phyloP scores from a whole-genome alignment of 2,888 invertebrate species.

The Polymixis flavicincta region DNA sequence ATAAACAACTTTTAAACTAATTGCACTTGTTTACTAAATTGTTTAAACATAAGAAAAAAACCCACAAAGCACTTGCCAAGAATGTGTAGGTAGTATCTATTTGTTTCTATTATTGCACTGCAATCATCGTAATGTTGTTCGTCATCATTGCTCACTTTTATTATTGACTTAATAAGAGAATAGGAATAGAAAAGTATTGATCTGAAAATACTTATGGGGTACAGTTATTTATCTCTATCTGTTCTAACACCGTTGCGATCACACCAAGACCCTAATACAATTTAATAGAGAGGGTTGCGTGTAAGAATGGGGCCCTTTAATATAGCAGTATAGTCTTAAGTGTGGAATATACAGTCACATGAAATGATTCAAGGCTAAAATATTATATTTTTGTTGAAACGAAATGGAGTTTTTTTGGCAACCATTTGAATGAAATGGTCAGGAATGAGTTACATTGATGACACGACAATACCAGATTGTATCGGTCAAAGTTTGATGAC shows the following conservation, averaged over 20 bases:
- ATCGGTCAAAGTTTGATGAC: constrained; percentile 37
- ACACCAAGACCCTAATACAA: constrained; percentile 32
- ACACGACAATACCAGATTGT: constrained; percentile 8
- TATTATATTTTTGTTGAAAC: not conserved
- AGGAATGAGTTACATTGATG: constrained; percentile 7
- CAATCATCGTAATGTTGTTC: not conserved
- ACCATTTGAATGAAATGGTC: not conserved
- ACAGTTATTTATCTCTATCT: not conserved
- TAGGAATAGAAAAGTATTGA: constrained; percentile 10
- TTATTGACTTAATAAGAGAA: not conserved
- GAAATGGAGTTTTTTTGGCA: not conserved
- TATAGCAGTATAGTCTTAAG: not conserved
- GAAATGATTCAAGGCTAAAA: constrained; percentile 28
- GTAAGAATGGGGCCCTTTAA: constrained; percentile 27
- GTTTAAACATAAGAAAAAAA: not conserved
- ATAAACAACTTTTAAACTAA: not conserved
- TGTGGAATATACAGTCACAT: constrained; percentile 19
- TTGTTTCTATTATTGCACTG: not conserved
- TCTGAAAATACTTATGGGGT: constrained; percentile 2
- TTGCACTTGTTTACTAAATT: not conserved
- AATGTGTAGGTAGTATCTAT: not conserved
- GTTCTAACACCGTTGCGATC: constrained; percentile 25
- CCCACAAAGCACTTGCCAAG: not conserved
- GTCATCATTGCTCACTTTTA: constrained; percentile 4
- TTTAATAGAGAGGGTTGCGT: constrained; percentile 41